Percentiles rank a stretch among this genome's conserved stretches.
Conservation (phyloP, 2,888 invertebrate species). For the Chirona hameri region DNA sequence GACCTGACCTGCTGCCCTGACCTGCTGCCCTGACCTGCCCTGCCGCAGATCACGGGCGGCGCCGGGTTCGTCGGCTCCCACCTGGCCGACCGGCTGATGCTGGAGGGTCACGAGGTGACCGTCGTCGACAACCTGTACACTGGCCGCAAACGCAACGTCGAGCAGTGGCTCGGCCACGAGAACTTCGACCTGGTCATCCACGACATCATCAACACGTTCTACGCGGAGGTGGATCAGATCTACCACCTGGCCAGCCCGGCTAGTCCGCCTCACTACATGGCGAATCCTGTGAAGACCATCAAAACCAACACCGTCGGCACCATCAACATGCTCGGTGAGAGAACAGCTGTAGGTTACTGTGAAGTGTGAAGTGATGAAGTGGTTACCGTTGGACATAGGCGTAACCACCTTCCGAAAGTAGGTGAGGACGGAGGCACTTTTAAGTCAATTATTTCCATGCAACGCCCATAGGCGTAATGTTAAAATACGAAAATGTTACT, state of each 20-base stretch:
- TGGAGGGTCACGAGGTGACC: slow-evolving; percentile 90
- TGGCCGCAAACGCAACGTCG: slow-evolving; percentile 92
- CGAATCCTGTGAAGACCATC: slow-evolving; percentile 98
- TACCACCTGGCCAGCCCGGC: slow-evolving; percentile 99
- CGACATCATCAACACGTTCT: slow-evolving; percentile 96
- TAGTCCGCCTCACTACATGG: slow-evolving; percentile 99
- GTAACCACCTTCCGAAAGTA: no score
- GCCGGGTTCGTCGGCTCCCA: slow-evolving; percentile 99
- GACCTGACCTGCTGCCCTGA: no score
- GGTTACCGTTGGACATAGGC: no score
- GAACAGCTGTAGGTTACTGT: not conserved
- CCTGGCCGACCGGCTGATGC: slow-evolving; percentile 91
- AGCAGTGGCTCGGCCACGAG: slow-evolving; percentile 98
- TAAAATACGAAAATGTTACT: no score
- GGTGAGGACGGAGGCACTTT: no score
- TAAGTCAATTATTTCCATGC: no score
- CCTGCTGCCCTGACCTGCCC: slow-evolving; percentile 35
- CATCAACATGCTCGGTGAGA: slow-evolving; percentile 80
- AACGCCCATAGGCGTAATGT: no score
- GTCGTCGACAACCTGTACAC: slow-evolving; percentile 98
- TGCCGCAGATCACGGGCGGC: slow-evolving; percentile 79
- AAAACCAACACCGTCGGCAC: slow-evolving; percentile 98
- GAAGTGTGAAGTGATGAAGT: not conserved
- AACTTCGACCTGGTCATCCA: slow-evolving; percentile 99
- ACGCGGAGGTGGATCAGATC: slow-evolving; percentile 95